Conservation (phyloP, 2,113 vertebrate genomes). For the Plectropomus leopardus region DNA sequence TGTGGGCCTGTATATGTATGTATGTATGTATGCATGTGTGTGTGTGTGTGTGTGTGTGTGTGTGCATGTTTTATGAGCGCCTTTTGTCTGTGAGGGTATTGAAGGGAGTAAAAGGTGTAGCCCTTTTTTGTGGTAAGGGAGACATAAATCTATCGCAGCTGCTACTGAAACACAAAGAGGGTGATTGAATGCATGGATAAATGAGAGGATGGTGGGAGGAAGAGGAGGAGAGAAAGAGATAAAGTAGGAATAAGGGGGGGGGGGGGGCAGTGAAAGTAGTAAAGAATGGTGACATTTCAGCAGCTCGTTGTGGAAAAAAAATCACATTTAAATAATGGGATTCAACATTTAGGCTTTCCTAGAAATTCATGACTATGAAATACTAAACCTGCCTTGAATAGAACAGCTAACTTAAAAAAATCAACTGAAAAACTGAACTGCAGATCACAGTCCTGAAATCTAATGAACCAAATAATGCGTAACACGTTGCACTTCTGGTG, state of each 20-base stretch:
- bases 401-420: too few species aligned
- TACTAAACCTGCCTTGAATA: not conserved
- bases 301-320: not conserved
- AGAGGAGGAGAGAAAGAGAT: slow-evolving; percentile 1
- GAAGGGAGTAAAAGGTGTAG: slow-evolving; percentile 49
- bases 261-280: not conserved
- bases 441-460: too few species aligned
- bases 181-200: slow-evolving; percentile 41
- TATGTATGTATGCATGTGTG: slow-evolving; percentile 2
- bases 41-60: not conserved
- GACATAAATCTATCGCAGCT: slow-evolving; percentile 54
- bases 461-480: too few species aligned
- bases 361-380: not conserved
- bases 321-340: not conserved
- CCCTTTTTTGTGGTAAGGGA: slow-evolving; percentile 15
- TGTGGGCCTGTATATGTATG: not conserved
- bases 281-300: slow-evolving; percentile 16
- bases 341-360: not conserved
- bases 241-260: not conserved
- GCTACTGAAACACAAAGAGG: slow-evolving; percentile 42
- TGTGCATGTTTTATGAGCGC: slow-evolving; percentile 26
- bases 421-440: too few species aligned
- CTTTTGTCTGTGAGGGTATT: slow-evolving; percentile 55
- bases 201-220: slow-evolving; percentile 16
- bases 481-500: too few species aligned